A percentile compares a stretch with the other conserved stretches of the same genome.
Evolutionary conservation across 2,888 invertebrate genomes (phyloP).

Genomic region (Lacanobia wlatinum): DNA sequence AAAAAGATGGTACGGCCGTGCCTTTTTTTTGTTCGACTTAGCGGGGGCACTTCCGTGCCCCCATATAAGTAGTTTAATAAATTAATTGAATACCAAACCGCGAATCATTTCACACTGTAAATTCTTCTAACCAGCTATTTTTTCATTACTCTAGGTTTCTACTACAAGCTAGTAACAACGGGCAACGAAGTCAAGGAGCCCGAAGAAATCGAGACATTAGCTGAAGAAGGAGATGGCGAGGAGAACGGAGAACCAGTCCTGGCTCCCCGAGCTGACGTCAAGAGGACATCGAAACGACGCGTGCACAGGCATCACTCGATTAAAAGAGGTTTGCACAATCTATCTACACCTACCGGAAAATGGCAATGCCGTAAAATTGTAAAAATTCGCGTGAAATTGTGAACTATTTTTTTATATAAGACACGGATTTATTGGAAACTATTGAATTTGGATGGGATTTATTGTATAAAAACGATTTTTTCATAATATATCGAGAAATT

Average conservation of each 20-base stretch:
- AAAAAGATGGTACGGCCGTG: too few species aligned
- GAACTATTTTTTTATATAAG: too few species aligned
- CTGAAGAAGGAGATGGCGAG: slow-evolving; percentile 78
- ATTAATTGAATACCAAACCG: background rate
- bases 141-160: slow-evolving; percentile 74
- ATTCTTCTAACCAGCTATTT: background rate
- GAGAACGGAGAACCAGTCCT: slow-evolving; percentile 74
- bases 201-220: slow-evolving; percentile 80
- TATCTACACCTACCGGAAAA: background rate
- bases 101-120: background rate
- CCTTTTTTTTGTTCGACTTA: too few species aligned
- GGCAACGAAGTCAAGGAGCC: slow-evolving; percentile 87
- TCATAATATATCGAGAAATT: too few species aligned
- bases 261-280: slow-evolving; percentile 77
- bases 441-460: too few species aligned
- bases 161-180: slow-evolving; percentile 92
- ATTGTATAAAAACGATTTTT: too few species aligned
- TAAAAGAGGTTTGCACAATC: slow-evolving; percentile 77
- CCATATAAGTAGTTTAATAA: too few species aligned
- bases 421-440: too few species aligned
- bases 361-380: too few species aligned
- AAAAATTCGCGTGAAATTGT: too few species aligned
- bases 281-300: slow-evolving; percentile 80
- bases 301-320: slow-evolving; percentile 82
- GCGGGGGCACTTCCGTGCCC: too few species aligned